Base-by-base conservation (phyloP, 2,888 invertebrate genomes). In the Sarcophaga variegata region DNA sequence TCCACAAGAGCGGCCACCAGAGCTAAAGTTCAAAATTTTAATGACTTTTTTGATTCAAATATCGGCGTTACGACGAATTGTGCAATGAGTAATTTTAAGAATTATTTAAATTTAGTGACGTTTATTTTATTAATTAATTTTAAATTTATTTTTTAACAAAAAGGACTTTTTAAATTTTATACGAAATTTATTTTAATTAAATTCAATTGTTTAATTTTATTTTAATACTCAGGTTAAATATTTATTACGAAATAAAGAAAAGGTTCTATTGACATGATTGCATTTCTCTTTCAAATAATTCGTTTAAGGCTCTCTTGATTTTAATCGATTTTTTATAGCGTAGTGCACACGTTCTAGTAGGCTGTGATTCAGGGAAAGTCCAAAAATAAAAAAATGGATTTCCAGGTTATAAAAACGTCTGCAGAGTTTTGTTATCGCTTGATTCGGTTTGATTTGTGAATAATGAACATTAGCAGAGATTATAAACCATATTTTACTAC, bases 191-290 rank as follows among this genome's bases (percentile, higher is more conserved):
- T 76, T 37, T 37, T 66, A 4, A 71, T 82, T 75, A 66, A 47
- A 75, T 78, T 78, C n/a, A 47, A 59, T 63, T 27, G 22, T 59
- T 60, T 63, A 81, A 72, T 82, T 74, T 64, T 75, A 75, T 64
- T 75, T 85, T 82, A 14, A 60, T 69, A 79, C 85, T 85, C 85
- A 85, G 82, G 85, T 85, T 85, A 79, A 81, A 78, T 71, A 80
- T 74, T 78, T 49, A 67, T 70, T 60, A 74, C 62, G 70, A 74
- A 81, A 81, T 82, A 85, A 81, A 85, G 17, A 25, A 59, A 66
- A 63, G 45, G n/a, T n/a, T n/a, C 37, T 37, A 37, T 37, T 37
- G 37, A 37, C 0, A 37, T 0, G 37, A 37, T 37, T 37, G 37
- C 0, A 37, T 6, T 5, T 27, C 37, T 6, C 6, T 37, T 37